Evolutionary conservation across 2,113 vertebrate species (phyloP).

Genomic region (Vireo altiloquus): DNA sequence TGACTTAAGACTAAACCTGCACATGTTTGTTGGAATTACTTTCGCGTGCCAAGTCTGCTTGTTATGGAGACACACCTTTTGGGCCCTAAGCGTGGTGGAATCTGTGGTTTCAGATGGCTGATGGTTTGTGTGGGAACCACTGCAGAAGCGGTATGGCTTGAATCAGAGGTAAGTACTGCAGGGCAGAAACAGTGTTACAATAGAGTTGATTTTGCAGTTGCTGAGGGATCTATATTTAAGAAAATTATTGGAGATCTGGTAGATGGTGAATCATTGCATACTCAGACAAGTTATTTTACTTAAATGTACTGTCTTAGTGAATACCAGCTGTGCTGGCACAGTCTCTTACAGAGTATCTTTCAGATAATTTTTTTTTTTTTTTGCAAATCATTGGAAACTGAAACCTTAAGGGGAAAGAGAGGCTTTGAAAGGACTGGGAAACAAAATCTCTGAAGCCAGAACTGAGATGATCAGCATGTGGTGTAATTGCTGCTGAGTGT

Average conservation of each 20-base stretch:
- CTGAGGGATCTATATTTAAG: background rate
- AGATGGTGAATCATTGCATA: background rate
- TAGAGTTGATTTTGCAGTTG: background rate
- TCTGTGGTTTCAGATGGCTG: background rate
- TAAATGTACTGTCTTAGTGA: background rate
- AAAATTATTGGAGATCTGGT: rapidly evolving
- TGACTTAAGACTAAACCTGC: too few species aligned
- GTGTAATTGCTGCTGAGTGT: background rate
- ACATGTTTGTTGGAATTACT: rapidly evolving
- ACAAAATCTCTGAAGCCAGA: background rate
- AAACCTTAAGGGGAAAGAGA: rapidly evolving
- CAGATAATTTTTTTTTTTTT: background rate
- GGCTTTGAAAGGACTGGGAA: background rate
- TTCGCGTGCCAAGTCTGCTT: rapidly evolving
- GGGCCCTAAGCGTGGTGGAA: background rate
- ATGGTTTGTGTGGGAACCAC: rapidly evolving
- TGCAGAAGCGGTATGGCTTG: background rate
- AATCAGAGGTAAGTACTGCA: background rate
- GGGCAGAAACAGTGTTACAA: rapidly evolving
- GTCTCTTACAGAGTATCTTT: rapidly evolving
- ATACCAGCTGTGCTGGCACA: background rate
- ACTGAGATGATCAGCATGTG: background rate
- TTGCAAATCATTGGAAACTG: background rate
- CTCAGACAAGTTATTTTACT: rapidly evolving
- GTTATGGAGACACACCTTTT: background rate